Evolutionary conservation across 1,140 invertebrate genomes (phyloP), one percentile per base, ranked within the genome.

Genomic region (Tetramorium simillimum): DNA sequence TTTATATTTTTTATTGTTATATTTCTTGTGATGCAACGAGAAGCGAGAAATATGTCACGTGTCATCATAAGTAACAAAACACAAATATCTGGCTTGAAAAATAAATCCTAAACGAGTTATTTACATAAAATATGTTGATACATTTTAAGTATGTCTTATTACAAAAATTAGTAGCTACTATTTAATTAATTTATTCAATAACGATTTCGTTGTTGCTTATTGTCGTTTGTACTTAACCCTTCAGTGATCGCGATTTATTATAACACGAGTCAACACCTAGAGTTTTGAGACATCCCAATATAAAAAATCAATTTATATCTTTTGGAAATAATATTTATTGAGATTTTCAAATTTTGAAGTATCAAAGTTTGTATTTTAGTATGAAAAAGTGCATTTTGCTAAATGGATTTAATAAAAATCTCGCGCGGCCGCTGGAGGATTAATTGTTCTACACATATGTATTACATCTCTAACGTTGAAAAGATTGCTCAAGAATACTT

Each of bases 61-160:
- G 46, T 65, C n/a, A 40, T 60, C n/a, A 63, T 37, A 53, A 82
- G 49, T 46, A 86, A 67, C 24, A n/a, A 72, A 81, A 24, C 28
- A 72, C 24, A 16, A 58, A 2, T 63, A 14, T 21, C 53, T 40
- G 33, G 3, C 14, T 67, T 24, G 49, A 33, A 3, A 24, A 43
- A 81, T 4, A 56, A 81, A 65, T 43, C 14, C 3, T 76, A 4
- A 65, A 58, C 12, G 9, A 81, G 2, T n/a, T 33, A 46, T n/a
- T 65, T 33, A 6, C 4, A 9, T 28, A 28, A 16, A 67, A 24
- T 1, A 24, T 0, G 7, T 9, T 46, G 24, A 60, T 40, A 40
- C 3, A 24, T 0, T 14, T 65, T 14, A n/a, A n/a, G n/a, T n/a
- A n/a, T n/a, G 46, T 14, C 40, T 69, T 43, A 24, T 28, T 12